A percentile compares a stretch with the other conserved stretches of the same genome.
Conservation (phyloP, 2,113 vertebrate genomes). For the Myotis davidii region DNA sequence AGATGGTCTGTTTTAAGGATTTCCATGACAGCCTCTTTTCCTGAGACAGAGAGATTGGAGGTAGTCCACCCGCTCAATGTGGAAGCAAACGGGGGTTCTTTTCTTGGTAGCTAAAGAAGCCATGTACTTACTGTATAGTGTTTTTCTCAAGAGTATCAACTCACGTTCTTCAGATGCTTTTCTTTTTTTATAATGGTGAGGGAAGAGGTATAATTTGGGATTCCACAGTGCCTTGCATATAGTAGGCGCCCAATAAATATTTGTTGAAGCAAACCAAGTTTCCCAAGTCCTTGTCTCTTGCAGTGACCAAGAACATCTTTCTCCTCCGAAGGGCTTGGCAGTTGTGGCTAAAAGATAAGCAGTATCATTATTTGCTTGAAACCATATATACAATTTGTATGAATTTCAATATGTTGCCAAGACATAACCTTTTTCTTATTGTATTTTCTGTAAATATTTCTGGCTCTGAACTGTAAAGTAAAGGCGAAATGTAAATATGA, state of each 20-base stretch:
- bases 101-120: not conserved
- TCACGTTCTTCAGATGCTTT: constrained; percentile 60
- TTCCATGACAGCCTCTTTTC: constrained; percentile 11
- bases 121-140: constrained; percentile 59
- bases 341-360: constrained; percentile 76
- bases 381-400: constrained; percentile 81
- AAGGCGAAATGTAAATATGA: constrained; percentile 93
- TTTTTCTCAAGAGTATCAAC: constrained; percentile 65
- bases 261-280: constrained; percentile 77
- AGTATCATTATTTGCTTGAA: constrained; percentile 82
- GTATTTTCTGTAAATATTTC: constrained; percentile 94
- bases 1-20: not conserved
- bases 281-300: constrained; percentile 70
- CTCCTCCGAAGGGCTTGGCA: constrained; percentile 79
- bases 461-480: constrained; percentile 91
- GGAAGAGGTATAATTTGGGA: constrained; percentile 70
- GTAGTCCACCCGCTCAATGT: not conserved
- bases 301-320: constrained; percentile 73
- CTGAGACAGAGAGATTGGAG: fast-evolving
- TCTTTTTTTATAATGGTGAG: constrained; percentile 63
- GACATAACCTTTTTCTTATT: constrained; percentile 86
- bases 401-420: constrained; percentile 86
- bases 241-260: constrained; percentile 78
- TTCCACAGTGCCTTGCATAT: constrained; percentile 81
- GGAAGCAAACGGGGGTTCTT: not conserved